These are phyloP conservation scores for Clarias gariepinus DNA, from an alignment of 2,113 vertebrate species.

Conservation along the genomic window DNA sequence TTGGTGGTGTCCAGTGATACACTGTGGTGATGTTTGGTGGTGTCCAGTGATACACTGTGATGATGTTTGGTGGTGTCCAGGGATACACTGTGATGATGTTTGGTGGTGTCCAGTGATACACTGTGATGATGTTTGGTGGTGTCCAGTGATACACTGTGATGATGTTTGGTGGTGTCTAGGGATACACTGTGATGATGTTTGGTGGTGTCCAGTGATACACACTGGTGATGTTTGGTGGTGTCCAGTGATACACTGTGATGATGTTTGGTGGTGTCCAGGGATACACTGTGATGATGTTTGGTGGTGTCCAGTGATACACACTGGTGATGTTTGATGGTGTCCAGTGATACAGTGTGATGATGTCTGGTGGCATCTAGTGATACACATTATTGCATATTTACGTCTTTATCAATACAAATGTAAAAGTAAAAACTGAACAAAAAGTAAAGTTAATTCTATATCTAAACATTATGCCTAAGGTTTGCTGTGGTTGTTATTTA, in stretches of 20 bases:
- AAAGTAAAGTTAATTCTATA: neutral
- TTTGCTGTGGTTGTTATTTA: slow-evolving; percentile 13
- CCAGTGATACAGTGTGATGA: no score
- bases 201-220: neutral
- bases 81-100: neutral
- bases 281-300: no score
- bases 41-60: neutral
- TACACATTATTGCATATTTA: neutral
- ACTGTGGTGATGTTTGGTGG: neutral
- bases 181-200: neutral
- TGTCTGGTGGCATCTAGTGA: neutral
- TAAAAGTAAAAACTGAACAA: neutral
- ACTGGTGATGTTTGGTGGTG: neutral
- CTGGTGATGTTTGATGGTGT: no score
- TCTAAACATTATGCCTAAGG: neutral
- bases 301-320: no score
- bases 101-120: neutral
- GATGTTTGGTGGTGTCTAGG: neutral
- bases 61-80: no score
- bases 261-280: no score
- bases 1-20: neutral
- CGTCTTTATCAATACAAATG: neutral
- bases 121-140: neutral
- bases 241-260: no score
- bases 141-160: neutral